Evolutionary conservation across 2,888 invertebrate species (phyloP).

Genomic region (Margaritifera margaritifera): DNA sequence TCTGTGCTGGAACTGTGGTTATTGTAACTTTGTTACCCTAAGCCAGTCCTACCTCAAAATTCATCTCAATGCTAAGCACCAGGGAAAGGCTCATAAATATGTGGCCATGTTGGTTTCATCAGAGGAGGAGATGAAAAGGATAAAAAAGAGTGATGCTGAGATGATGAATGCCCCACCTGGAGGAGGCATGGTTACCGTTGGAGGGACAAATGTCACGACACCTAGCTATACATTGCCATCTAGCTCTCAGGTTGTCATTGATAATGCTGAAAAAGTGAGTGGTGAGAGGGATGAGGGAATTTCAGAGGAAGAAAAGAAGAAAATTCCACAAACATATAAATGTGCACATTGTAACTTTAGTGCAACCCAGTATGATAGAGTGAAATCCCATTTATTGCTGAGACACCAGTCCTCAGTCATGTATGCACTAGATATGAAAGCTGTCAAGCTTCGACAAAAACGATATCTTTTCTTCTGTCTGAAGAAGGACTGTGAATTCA

Average conservation of each 20-base stretch:
- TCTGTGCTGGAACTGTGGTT: slow-evolving; percentile 62
- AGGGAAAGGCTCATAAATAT: slow-evolving; percentile 57
- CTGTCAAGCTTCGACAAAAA: slow-evolving; percentile 41
- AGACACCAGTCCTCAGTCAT: slow-evolving; percentile 44
- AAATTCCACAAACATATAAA: slow-evolving; percentile 44
- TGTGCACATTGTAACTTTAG: slow-evolving; percentile 58
- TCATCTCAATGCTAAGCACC: slow-evolving; percentile 53
- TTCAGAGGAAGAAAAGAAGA: slow-evolving; percentile 37
- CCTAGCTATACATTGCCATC: slow-evolving; percentile 6
- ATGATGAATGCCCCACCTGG: slow-evolving; percentile 17
- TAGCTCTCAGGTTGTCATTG: slow-evolving; percentile 20
- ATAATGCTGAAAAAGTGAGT: slow-evolving; percentile 34
- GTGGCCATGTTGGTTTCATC: slow-evolving; percentile 49
- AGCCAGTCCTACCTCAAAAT: slow-evolving; percentile 57
- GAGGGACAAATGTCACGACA: slow-evolving; percentile 4
- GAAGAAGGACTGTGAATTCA: slow-evolving; percentile 51
- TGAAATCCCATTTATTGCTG: slow-evolving; percentile 44
- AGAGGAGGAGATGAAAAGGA: slow-evolving; percentile 40
- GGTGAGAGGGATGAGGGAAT: slow-evolving; percentile 18
- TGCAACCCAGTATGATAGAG: slow-evolving; percentile 32
- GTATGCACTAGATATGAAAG: slow-evolving; percentile 49
- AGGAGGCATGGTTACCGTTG: neutral
- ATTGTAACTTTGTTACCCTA: slow-evolving; percentile 56
- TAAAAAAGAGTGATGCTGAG: slow-evolving; percentile 41
- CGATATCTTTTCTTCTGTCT: slow-evolving; percentile 57